A percentile compares a stretch with the other conserved stretches of the same genome.
These are phyloP conservation scores for Nymphalis urticae DNA, from an alignment of 2,888 invertebrate genomes.

Conservation along the genomic window DNA sequence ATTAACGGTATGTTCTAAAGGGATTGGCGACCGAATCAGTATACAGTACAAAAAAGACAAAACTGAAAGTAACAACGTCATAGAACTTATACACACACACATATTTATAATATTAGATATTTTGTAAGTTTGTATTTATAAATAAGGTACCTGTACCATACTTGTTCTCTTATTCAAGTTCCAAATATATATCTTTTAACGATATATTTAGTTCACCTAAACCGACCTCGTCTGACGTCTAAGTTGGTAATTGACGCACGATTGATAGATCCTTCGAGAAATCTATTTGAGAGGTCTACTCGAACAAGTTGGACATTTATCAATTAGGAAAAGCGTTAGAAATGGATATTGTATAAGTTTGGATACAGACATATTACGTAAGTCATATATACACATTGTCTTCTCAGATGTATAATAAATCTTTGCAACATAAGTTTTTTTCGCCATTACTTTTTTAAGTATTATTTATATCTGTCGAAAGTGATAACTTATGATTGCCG, in stretches of 20 bases:
- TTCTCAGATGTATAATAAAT: background rate
- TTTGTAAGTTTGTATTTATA: background rate
- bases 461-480: too few species aligned
- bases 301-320: slow-evolving; percentile 19
- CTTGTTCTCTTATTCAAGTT: background rate
- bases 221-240: slow-evolving; percentile 15
- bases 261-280: slow-evolving; percentile 41
- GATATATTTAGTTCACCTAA: background rate
- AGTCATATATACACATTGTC: background rate
- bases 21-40: too few species aligned
- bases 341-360: background rate
- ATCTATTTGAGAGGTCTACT: slow-evolving; percentile 25
- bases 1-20: too few species aligned
- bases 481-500: too few species aligned
- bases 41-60: too few species aligned
- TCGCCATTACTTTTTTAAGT: too few species aligned
- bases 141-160: background rate
- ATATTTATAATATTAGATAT: background rate
- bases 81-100: too few species aligned
- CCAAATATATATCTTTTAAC: background rate
- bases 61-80: too few species aligned
- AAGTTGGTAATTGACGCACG: slow-evolving; percentile 39
- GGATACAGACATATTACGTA: background rate
- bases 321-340: slow-evolving; percentile 22
- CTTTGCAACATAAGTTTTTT: too few species aligned